Conservation (phyloP, 2,797 vertebrate genomes). For the Pangasius sanitwongsei region DNA sequence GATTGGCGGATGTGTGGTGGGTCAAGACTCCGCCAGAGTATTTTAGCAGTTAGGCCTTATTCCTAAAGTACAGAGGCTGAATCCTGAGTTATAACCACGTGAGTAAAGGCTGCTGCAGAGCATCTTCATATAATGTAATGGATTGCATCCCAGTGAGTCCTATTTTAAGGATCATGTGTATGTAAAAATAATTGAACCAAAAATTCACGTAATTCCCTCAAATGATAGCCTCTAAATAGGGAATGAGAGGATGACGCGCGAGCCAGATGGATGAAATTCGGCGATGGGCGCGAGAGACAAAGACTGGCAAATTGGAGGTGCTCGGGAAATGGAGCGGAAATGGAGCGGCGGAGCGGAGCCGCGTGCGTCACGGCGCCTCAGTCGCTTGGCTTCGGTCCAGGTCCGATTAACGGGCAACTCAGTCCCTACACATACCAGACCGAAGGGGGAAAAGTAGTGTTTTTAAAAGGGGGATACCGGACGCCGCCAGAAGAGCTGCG, state of each 20-base stretch:
- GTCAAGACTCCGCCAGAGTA: constrained; percentile 34
- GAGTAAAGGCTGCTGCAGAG: neutral
- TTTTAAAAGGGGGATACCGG: neutral
- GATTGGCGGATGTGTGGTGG: constrained; percentile 47
- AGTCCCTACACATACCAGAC: constrained; percentile 41
- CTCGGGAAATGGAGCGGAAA: constrained; percentile 72
- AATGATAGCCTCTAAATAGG: constrained; percentile 35
- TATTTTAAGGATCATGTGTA: constrained; percentile 25
- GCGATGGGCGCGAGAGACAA: constrained; percentile 65
- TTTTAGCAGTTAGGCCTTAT: constrained; percentile 44
- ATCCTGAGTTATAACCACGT: constrained; percentile 22
- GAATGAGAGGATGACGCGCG: constrained; percentile 57
- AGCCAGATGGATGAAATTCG: constrained; percentile 66
- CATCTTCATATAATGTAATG: neutral
- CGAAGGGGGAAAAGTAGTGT: neutral
- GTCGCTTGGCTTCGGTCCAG: constrained; percentile 53
- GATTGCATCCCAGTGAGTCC: neutral
- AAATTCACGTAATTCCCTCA: constrained; percentile 12
- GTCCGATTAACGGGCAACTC: constrained; percentile 51
- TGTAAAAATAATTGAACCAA: constrained; percentile 15
- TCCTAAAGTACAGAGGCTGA: constrained; percentile 37
- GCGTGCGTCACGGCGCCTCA: constrained; percentile 61
- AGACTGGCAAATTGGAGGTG: constrained; percentile 71
- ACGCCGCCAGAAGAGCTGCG: neutral
- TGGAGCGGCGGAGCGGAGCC: constrained; percentile 66